phyloP scores from a whole-genome alignment of 2,797 vertebrate genomes.

The Centropyge bicolor region DNA sequence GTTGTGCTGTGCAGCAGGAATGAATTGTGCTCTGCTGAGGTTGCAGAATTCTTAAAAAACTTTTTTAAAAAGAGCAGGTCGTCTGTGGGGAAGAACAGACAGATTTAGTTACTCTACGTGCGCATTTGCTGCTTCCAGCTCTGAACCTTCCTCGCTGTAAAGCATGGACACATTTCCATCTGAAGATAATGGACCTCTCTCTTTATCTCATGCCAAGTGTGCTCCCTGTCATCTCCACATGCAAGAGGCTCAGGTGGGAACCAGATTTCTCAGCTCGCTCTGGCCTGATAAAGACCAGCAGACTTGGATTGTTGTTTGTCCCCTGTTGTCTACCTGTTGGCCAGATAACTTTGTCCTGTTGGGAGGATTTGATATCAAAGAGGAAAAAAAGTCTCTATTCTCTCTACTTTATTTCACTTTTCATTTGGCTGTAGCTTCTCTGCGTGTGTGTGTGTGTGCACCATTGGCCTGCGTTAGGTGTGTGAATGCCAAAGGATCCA shows the following conservation, averaged over 20 bases:
- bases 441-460: slow-evolving; percentile 9
- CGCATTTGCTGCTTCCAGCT: slow-evolving; percentile 1
- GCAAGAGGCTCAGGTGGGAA: slow-evolving; percentile 59
- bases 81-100: slow-evolving; percentile 1
- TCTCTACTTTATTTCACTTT: slow-evolving; percentile 12
- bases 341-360: neutral
- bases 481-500: slow-evolving; percentile 36
- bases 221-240: slow-evolving; percentile 55
- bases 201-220: slow-evolving; percentile 71
- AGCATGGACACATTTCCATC: slow-evolving; percentile 44
- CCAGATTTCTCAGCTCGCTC: slow-evolving; percentile 47
- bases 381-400: neutral
- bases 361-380: slow-evolving; percentile 17
- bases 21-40: neutral
- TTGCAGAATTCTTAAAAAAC: neutral
- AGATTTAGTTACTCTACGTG: neutral
- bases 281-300: slow-evolving; percentile 6
- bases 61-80: neutral
- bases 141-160: neutral
- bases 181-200: slow-evolving; percentile 37
- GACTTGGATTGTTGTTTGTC: neutral
- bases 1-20: neutral
- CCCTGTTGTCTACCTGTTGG: slow-evolving; percentile 22
- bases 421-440: slow-evolving; percentile 16
- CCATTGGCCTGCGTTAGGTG: slow-evolving; percentile 23